Base-by-base conservation (phyloP, 2,888 invertebrate species). In the Andrena fulva region DNA sequence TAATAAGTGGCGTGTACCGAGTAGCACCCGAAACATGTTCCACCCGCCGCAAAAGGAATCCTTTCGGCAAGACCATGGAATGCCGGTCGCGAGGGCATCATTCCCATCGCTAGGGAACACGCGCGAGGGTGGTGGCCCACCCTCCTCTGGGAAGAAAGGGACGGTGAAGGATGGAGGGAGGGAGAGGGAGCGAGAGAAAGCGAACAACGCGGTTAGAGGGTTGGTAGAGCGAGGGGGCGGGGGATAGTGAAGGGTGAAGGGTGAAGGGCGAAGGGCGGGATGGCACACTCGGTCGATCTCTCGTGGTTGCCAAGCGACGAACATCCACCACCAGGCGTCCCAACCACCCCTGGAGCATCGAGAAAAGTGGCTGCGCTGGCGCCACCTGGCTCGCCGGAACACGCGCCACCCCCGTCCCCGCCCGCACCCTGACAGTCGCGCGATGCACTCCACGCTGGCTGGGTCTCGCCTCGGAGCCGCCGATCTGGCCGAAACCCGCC, bases 241-340 rank as follows among this genome's bases (percentile, higher is more conserved):
- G 20, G 12, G 12, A 5, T 16, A 56, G 35, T 48, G 69, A 78
- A 64, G 87, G 96, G 27, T 16, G 96, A 62, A 63, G 7, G 48
- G 56, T 3, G 54, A 24, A 12, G 7, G 64, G 27, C 56, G 68
- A 75, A 63, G 87, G 96, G 84, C 77, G 33, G 71, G 75, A 63
- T 69, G 73, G 79, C 66, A 82, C 82, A 78, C 91, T 91, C 92
- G 93, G 93, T 93, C 93, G 93, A 93, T 93, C 93, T 93, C 92
- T 89, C 91, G 90, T 88, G 91, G 93, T 93, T 93, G 93, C 93
- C 91, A 91, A 85, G 93, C 93, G 91, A 93, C 93, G 78, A 85
- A 86, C 90, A 91, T 91, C 89, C 89, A 86, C 86, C 87, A 83
- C 87, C 84, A 84, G 83, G 83, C 87, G 86, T 86, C 88, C 87